Percentiles rank a stretch among this genome's conserved stretches.
These are phyloP conservation scores for Ditylenchus weischeri DNA, from an alignment of 2,888 invertebrate species.

Conservation along the genomic window DNA sequence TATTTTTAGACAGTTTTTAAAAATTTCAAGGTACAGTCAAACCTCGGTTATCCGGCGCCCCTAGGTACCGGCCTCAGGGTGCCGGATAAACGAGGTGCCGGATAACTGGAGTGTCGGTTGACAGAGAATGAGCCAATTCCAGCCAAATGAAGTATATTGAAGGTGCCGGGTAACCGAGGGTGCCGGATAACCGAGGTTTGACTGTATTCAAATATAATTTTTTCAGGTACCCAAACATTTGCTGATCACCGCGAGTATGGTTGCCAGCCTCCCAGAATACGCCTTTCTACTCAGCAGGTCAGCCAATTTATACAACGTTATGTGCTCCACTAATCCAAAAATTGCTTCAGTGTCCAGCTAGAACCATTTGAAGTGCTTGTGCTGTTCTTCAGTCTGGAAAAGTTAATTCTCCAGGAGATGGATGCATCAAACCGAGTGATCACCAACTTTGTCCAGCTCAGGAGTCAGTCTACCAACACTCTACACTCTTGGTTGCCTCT, in stretches of 20 bases:
- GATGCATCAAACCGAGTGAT: conserved; percentile 10
- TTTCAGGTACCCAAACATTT: conserved; percentile 33
- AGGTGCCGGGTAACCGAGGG: too few relatives aligned
- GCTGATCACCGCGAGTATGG: conserved; percentile 34
- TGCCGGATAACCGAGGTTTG: too few relatives aligned
- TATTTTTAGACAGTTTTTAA: conserved; percentile 7
- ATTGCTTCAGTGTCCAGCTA: neutral
- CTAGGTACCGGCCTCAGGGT: too few relatives aligned
- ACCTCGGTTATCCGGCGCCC: too few relatives aligned
- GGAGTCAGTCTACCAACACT: neutral
- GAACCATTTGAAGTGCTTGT: conserved; percentile 46
- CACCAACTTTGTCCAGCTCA: neutral
- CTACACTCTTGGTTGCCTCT: conserved; percentile 39
- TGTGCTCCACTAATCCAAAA: conserved; percentile 10
- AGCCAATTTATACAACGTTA: conserved; percentile 12
- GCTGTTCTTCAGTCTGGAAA: conserved; percentile 46
- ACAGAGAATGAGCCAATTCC: too few relatives aligned
- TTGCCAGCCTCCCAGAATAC: conserved; percentile 42
- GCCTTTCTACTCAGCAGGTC: conserved; percentile 37
- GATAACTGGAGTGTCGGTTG: too few relatives aligned
- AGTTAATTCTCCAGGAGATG: neutral
- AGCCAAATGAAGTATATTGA: too few relatives aligned
- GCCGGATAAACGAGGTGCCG: too few relatives aligned
- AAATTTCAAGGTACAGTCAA: neutral
- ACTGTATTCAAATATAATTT: too few relatives aligned